Percentiles rank a stretch among this genome's conserved stretches.
These are phyloP conservation scores for Lepilemur septentrionalis DNA, from an alignment of 2,797 vertebrate species.

Conservation along the genomic window DNA sequence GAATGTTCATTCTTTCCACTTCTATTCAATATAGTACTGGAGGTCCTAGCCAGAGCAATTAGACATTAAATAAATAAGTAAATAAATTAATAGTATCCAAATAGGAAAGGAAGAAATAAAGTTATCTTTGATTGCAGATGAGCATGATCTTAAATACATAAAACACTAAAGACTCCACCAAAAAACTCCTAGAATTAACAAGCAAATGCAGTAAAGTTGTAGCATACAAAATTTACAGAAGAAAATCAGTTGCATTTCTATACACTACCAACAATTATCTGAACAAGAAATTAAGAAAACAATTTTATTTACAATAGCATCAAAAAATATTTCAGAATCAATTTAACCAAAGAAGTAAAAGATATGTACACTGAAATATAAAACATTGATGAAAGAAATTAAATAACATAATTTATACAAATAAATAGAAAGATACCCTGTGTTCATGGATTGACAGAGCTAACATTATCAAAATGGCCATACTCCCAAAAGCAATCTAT, in stretches of 20 bases:
- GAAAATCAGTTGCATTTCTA: not conserved
- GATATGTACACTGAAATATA: not conserved
- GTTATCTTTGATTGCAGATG: not conserved
- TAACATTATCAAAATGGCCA: not conserved
- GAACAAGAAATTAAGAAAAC: not conserved
- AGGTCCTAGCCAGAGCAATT: not conserved
- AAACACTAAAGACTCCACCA: not conserved
- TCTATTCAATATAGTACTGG: not conserved
- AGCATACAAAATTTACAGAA: not conserved
- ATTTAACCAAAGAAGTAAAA: not conserved
- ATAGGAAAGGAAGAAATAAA: not conserved
- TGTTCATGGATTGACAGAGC: not conserved
- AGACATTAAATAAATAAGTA: not conserved
- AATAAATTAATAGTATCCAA: not conserved
- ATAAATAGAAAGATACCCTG: no score
- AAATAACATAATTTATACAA: not conserved
- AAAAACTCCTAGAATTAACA: not conserved
- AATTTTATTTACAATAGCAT: not conserved
- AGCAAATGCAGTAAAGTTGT: not conserved
- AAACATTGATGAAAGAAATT: not conserved
- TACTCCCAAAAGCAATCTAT: not conserved
- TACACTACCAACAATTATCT: not conserved
- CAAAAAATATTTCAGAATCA: not conserved
- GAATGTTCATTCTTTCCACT: not conserved
- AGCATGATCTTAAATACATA: not conserved